Percentiles rank a stretch among this genome's conserved stretches.
Evolutionary conservation across 1,140 invertebrate species (phyloP).

Genomic region (Oppia nitens): DNA sequence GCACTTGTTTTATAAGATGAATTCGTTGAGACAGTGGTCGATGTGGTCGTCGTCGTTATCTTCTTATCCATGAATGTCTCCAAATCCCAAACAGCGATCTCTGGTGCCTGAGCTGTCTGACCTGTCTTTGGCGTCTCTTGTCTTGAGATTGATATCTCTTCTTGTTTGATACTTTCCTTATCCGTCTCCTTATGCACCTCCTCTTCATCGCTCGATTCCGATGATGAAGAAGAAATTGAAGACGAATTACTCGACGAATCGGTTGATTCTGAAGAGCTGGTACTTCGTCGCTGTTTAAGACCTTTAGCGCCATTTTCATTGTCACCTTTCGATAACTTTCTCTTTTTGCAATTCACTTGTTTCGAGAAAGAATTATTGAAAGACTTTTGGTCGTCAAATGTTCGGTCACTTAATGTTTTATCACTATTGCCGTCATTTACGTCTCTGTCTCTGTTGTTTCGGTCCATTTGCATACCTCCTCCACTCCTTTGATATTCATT

Average conservation of each 20-base stretch:
- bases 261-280: slow-evolving; percentile 5
- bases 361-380: neutral
- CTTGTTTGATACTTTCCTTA: neutral
- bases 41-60: neutral
- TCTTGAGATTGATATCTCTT: neutral
- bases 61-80: slow-evolving; percentile 11
- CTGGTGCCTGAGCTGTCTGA: neutral
- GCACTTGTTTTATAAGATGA: neutral
- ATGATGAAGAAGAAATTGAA: slow-evolving; percentile 9
- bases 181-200: neutral
- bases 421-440: neutral
- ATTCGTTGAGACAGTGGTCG: neutral
- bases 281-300: neutral
- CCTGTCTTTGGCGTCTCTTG: neutral
- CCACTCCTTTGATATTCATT: neutral
- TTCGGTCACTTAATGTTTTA: neutral
- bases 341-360: neutral
- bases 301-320: neutral
- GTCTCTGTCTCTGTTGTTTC: neutral
- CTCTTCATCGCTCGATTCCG: slow-evolving; percentile 3
- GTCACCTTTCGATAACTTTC: neutral
- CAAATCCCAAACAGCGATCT: slow-evolving; percentile 8
- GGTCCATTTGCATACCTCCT: neutral
- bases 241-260: slow-evolving; percentile 6
- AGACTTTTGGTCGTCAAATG: neutral